Conservation (phyloP, 2,797 vertebrate genomes). For the Pseudochirops cupreus region DNA sequence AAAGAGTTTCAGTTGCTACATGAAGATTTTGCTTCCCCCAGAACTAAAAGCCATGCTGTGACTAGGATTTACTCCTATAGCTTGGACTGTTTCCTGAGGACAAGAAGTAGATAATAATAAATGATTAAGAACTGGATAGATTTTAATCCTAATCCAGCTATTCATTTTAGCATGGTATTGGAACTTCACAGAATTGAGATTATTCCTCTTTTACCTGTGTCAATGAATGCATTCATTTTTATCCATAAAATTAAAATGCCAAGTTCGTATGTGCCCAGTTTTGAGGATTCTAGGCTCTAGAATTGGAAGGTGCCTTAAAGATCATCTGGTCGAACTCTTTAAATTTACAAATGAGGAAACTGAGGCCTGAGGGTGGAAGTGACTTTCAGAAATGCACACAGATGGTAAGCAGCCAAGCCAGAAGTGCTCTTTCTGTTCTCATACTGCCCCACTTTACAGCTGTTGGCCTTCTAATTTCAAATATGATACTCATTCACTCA, state of each 20-base stretch:
- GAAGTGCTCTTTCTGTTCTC: not conserved
- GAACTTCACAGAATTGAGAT: no score
- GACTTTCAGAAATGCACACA: not conserved
- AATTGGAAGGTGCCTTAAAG: not conserved
- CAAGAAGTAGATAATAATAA: no score
- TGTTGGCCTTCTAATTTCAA: no score
- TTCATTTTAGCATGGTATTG: no score
- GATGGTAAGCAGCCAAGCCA: not conserved
- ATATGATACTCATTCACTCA: not conserved
- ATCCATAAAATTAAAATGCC: no score
- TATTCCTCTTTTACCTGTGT: no score
- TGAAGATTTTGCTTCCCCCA: not conserved
- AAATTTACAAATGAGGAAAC: constrained; percentile 26
- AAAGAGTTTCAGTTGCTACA: not conserved
- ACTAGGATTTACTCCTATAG: no score
- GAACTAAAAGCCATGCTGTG: no score
- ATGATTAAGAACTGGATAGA: no score
- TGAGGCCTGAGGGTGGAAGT: not conserved
- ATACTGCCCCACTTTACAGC: not conserved
- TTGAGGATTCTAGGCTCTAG: constrained; percentile 26
- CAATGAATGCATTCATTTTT: no score
- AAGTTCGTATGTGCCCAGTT: not conserved
- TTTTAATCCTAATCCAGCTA: no score
- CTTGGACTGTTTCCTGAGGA: no score
- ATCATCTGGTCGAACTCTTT: not conserved